These are phyloP conservation scores for Volucella zonaria DNA, from an alignment of 2,888 invertebrate species.

Conservation along the genomic window DNA sequence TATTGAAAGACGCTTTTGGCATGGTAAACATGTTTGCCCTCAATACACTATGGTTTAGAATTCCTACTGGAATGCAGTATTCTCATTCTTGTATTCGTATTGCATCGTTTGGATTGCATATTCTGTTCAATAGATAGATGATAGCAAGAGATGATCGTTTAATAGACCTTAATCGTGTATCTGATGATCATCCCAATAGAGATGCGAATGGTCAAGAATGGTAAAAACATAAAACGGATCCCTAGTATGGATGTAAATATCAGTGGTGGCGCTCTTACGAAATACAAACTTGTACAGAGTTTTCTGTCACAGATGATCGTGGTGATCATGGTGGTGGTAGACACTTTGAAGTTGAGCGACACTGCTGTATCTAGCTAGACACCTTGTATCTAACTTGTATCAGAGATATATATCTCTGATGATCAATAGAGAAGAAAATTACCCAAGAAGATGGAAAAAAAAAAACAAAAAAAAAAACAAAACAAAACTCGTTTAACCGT, in stretches of 20 bases:
- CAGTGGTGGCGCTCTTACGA: constrained; percentile 60
- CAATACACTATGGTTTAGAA: constrained; percentile 60
- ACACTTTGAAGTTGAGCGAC: too few species aligned
- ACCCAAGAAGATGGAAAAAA: neutral
- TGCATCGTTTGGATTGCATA: constrained; percentile 1
- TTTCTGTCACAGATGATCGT: constrained; percentile 14
- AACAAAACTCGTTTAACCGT: constrained; percentile 58
- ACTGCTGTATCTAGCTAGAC: too few species aligned
- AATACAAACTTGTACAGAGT: constrained; percentile 2
- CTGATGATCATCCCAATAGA: constrained; percentile 26
- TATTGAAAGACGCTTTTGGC: constrained; percentile 47
- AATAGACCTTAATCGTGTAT: constrained; percentile 62
- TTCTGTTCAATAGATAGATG: constrained; percentile 48
- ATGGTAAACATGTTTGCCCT: constrained; percentile 66
- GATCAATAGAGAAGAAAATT: constrained; percentile 25
- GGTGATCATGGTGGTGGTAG: constrained; percentile 5
- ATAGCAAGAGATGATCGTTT: constrained; percentile 55
- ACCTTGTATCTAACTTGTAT: too few species aligned
- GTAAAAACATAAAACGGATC: constrained; percentile 41
- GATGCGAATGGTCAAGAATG: constrained; percentile 54
- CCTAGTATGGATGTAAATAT: constrained; percentile 38
- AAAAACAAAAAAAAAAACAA: too few species aligned
- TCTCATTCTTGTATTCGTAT: neutral
- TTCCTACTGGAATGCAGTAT: constrained; percentile 54
- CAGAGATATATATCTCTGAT: constrained; percentile 20